Evolutionary conservation across 2,888 invertebrate species (phyloP), one percentile per base, ranked within the genome.

Genomic region (Terebella lapidaria): DNA sequence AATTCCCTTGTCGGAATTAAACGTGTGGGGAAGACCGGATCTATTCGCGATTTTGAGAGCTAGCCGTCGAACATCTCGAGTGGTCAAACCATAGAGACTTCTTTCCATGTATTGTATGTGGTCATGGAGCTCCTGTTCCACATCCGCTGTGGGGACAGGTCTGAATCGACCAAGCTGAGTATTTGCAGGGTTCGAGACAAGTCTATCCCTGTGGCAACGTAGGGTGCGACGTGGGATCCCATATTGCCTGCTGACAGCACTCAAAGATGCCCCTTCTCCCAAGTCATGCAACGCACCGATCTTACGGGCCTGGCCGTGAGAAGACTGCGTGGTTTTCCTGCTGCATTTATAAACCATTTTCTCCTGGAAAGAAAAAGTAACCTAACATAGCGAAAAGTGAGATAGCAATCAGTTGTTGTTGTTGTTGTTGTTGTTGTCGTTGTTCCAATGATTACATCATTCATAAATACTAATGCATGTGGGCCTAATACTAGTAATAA

Each of bases 41-140:
- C 45, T 58, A 56, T 65, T 60, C 4, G 68, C 63, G 18, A 62
- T n/a, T 2, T 63, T 57, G 55, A 46, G 66, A 29, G 68, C 65
- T 10, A 68, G 53, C 20, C 45, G 22, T 2, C 62, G 47, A 4
- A 65, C 56, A 52, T 63, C 57, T 24, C 15, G n/a, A 18, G 63
- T 47, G 2, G 58, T 57, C 25, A 67, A 27, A 3, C 62, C 58
- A 54, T 51, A 64, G 10, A 67, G 49, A 15, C 51, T 20, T 10
- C 42, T 57, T 30, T 66, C 59, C 65, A 61, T 67, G 1, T 26
- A 20, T 10, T 46, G 24, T 2, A 63, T 57, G 29, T 63, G 54
- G 5, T 56, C 24, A 18, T 29, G 27, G 22, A 58, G 24, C 20
- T 27, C 51, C n/a, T 28, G 27, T 30, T 63, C 60, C 54, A 35